Percentiles rank a stretch among this genome's conserved stretches.
Conservation (phyloP, 2,113 vertebrate species). For the Leuciscus idus region DNA sequence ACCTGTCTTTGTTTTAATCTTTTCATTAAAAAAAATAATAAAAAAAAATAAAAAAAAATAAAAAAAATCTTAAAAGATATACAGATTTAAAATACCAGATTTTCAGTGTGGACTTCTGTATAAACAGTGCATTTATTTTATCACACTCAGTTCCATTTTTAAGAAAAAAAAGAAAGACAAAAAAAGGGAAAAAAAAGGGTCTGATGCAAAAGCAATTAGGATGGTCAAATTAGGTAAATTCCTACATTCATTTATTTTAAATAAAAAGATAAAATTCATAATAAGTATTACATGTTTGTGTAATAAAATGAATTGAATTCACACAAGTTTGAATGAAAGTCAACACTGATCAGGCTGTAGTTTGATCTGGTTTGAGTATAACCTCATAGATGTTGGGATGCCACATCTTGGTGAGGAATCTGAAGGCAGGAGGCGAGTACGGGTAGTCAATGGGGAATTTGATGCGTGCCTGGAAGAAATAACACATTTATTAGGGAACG, state of each 20-base stretch:
- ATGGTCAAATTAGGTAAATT: not conserved
- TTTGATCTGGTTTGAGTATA: not conserved
- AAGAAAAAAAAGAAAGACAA: not conserved
- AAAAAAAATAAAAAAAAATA: too few species aligned
- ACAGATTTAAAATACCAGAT: not conserved
- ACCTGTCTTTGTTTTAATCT: too few species aligned
- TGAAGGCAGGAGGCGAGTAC: constrained; percentile 93
- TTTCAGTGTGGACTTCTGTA: not conserved
- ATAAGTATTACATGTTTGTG: not conserved
- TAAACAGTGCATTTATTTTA: not conserved
- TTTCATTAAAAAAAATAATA: too few species aligned
- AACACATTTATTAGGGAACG: constrained; percentile 45
- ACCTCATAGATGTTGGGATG: constrained; percentile 99
- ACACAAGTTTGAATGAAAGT: not conserved
- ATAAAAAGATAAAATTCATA: not conserved
- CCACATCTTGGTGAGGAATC: constrained; percentile 98
- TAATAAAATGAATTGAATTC: not conserved
- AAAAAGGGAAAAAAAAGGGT: too few species aligned
- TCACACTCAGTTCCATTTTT: not conserved
- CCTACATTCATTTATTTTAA: not conserved
- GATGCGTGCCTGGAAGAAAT: constrained; percentile 83
- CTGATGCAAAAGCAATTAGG: not conserved
- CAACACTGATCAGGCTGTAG: too few species aligned
- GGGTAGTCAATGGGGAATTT: constrained; percentile 96
- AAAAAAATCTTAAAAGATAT: too few species aligned